These are phyloP conservation scores for Amia ocellicauda DNA, from an alignment of 2,113 vertebrate species.

Conservation along the genomic window DNA sequence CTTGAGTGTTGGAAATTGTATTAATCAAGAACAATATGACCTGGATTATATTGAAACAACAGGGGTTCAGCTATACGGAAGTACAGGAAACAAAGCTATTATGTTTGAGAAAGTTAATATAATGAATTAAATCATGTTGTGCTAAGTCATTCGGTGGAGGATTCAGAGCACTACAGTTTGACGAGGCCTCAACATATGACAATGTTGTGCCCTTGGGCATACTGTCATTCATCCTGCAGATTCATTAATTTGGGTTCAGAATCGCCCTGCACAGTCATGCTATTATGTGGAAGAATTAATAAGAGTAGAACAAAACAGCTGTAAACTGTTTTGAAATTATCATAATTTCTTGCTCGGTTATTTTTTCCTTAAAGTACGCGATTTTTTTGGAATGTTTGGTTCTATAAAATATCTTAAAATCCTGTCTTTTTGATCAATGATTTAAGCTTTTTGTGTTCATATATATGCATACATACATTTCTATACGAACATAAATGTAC, in stretches of 20 bases:
- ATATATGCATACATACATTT: too few species aligned
- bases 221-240: conserved; percentile 66
- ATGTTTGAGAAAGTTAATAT: conserved; percentile 48
- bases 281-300: conserved; percentile 29
- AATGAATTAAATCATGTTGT: conserved; percentile 63
- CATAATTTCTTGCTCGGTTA: too few species aligned
- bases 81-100: conserved; percentile 61
- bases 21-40: conserved; percentile 61
- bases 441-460: too few species aligned
- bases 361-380: too few species aligned
- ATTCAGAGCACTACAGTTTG: conserved; percentile 32
- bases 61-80: conserved; percentile 42
- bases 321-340: too few species aligned
- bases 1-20: conserved; percentile 55
- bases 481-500: too few species aligned
- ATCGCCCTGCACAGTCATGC: conserved; percentile 35
- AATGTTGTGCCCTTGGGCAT: conserved; percentile 60
- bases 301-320: too few species aligned
- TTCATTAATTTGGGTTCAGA: conserved; percentile 62
- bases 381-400: too few species aligned
- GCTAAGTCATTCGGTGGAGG: conserved; percentile 57
- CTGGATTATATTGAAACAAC: conserved; percentile 29
- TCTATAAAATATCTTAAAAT: too few species aligned
- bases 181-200: conserved; percentile 29
- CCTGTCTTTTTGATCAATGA: too few species aligned